These are phyloP conservation scores for Neopelma chrysocephalum DNA, from an alignment of 2,797 vertebrate species.

Conservation along the genomic window DNA sequence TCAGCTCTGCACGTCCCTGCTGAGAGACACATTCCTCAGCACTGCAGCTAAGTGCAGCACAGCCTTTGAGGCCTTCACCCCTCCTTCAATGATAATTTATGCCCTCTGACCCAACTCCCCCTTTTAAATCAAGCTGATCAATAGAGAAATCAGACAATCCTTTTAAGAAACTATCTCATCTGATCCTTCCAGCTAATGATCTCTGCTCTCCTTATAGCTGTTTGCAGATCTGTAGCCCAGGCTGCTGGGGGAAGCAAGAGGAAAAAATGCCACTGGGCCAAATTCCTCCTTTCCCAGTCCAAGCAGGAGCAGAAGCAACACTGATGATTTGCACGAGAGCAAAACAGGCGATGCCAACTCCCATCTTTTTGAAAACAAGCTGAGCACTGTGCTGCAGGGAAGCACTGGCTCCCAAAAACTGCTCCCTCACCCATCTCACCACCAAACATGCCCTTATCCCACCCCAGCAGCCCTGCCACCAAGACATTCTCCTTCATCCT, in stretches of 20 bases:
- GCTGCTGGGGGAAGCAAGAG: background rate
- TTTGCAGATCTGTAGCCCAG: background rate
- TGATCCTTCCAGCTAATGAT: conserved; percentile 62
- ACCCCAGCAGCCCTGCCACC: background rate
- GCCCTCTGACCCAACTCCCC: conserved; percentile 64
- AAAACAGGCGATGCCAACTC: background rate
- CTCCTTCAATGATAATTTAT: conserved; percentile 65
- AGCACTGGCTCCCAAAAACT: background rate
- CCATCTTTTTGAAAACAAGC: background rate
- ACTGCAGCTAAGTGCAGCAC: conserved; percentile 55
- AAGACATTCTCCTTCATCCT: background rate
- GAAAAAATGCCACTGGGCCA: background rate
- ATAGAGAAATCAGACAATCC: conserved; percentile 68
- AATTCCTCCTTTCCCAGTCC: background rate
- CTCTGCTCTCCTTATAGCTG: conserved; percentile 32
- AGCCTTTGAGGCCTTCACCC: conserved; percentile 44
- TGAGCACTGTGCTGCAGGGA: background rate
- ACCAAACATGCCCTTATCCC: background rate
- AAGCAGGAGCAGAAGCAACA: background rate
- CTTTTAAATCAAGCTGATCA: conserved; percentile 68
- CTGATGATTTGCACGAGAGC: background rate
- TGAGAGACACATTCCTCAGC: conserved; percentile 39
- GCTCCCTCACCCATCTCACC: background rate
- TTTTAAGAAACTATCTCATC: conserved; percentile 64
- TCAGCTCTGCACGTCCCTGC: conserved; percentile 5